Evolutionary conservation across 2,888 invertebrate species (phyloP), one percentile per base, ranked within the genome.

Genomic region (Toxonevra muliebris): DNA sequence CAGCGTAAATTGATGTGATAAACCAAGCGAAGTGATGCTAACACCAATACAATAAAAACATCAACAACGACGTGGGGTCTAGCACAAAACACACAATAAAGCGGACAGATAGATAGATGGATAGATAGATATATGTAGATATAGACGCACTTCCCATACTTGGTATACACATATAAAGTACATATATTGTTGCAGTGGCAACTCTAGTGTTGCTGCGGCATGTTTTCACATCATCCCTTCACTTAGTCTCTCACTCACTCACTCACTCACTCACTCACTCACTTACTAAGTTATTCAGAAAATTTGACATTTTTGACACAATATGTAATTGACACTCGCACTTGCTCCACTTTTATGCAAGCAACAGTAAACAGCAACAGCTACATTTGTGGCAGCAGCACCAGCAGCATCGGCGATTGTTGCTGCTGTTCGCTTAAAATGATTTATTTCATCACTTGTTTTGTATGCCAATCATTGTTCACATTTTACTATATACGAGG

Each of bases 301-400:
- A 75, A 76, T 77, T 79, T 82, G 79, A 80, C 81, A 81, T 76
- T 81, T 82, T 80, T 82, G 78, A 80, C 81, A 82, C 77, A 76
- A 75, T 76, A 76, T 80, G 81, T 79, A 79, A 82, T 78, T 80
- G 81, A 82, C 82, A 81, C 79, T 75, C 76, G 76, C 81, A 77
- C 79, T 79, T 77, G 79, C 63, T 48, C 30, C 63, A 53, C 9
- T 8, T 30, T 20, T 42, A n/a, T 55, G 53, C 62, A 63, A 30
- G 45, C 55, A 55, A 60, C 17, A 60, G 61, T 61, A 65, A 64
- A 19, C 63, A 63, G 60, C 60, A 68, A 67, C 68, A 62, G 65
- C 70, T 61, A 64, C 61, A 64, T 57, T 66, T 58, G 54, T 57
- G 68, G 59, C 17, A 69, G 59, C 67, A 66, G 70, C 70, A 70